Conservation (phyloP, 2,888 invertebrate genomes). For the Luperina nickerlii region DNA sequence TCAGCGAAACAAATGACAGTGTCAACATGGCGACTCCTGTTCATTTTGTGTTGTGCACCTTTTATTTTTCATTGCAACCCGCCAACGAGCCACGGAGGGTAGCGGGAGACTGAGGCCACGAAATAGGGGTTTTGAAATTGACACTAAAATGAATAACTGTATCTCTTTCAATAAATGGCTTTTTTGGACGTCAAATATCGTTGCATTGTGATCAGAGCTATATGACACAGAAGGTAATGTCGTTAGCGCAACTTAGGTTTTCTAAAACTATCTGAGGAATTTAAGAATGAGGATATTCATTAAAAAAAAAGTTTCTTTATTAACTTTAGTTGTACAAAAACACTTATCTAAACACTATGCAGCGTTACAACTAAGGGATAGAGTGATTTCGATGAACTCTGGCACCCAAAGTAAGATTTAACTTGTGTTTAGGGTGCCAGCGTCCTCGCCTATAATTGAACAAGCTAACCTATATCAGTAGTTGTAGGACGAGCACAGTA, state of each 20-base stretch:
- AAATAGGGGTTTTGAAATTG: slow-evolving; percentile 43
- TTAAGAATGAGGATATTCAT: too few relatives aligned
- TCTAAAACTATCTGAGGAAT: too few relatives aligned
- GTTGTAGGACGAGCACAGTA: too few relatives aligned
- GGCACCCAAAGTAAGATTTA: too few relatives aligned
- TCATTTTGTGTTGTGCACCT: slow-evolving; percentile 79
- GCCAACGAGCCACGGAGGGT: slow-evolving; percentile 66
- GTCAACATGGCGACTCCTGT: slow-evolving; percentile 76
- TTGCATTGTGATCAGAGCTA: neutral
- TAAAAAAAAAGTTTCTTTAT: too few relatives aligned
- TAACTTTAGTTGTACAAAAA: too few relatives aligned
- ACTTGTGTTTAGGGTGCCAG: too few relatives aligned
- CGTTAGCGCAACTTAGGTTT: neutral
- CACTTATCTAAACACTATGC: too few relatives aligned
- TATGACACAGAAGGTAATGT: neutral
- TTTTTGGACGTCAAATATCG: neutral
- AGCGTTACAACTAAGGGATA: too few relatives aligned
- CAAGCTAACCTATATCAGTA: too few relatives aligned
- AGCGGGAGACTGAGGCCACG: slow-evolving; percentile 59
- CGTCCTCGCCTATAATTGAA: too few relatives aligned
- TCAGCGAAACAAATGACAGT: slow-evolving; percentile 76
- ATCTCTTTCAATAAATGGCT: neutral
- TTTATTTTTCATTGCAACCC: slow-evolving; percentile 80
- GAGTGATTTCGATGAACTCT: too few relatives aligned
- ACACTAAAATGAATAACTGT: neutral